Evolutionary conservation across 1,140 invertebrate genomes (phyloP), one percentile per base, ranked within the genome.

Genomic region (Drosophila funebris): DNA sequence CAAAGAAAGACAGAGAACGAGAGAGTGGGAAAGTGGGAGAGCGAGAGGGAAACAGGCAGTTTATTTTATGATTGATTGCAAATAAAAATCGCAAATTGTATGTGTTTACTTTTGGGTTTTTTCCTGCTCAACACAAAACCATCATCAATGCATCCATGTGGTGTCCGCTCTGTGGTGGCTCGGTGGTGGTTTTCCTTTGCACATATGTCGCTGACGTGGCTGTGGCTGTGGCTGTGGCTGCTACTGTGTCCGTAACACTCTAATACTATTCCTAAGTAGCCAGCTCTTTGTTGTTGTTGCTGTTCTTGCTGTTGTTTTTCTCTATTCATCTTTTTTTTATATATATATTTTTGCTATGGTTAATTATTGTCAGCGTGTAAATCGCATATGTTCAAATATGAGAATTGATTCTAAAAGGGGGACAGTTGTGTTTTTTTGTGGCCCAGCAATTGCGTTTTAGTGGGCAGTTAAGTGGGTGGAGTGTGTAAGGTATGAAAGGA

Each of bases 41-140:
- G 2, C 0, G 43, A 44, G 20, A 46, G 22, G 37, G 0, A 11
- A 75, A 83, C 80, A 87, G 78, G 83, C 82, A 88, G 78, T 87
- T 87, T 87, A 87, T 79, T 88, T 88, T 88, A 88, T 88, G 83
- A 88, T 88, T 88, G 83, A 88, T 88, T 88, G 83, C 84, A 88
- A 88, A 88, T 88, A 88, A 88, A 88, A 88, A 88, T 87, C 78
- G 83, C 83, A 87, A 87, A 87, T 79, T 88, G 61, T 87, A 64
- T 84, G 33, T 87, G 78, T 87, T 88, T 87, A 88, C 78, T 87
- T 87, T 85, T 78, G 41, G 81, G 63, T 76, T 80, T 74, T 63
- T 76, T 69, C 48, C 66, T 60, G 29, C 54, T 54, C 60, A 36
- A 22, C 50, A 37, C 11, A 14, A 33, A 39, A 46, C 44, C 58